These are phyloP conservation scores for Axea sp. DNA, from an alignment of 2,888 invertebrate genomes.

Conservation along the genomic window DNA sequence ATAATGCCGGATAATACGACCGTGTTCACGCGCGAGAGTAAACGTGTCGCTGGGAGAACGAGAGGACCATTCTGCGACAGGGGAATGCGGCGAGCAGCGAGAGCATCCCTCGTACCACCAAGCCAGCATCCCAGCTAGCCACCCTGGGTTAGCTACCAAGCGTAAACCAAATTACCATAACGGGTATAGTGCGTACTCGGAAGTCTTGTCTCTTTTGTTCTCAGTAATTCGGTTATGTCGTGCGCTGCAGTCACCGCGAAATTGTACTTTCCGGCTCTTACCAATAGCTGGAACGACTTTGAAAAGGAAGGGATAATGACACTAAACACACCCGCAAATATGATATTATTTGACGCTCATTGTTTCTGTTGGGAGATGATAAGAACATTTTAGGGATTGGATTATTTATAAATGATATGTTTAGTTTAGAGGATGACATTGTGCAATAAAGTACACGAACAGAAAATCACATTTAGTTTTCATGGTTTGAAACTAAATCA, in stretches of 20 bases:
- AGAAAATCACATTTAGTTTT: no score
- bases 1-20: conserved; percentile 61
- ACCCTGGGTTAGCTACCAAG: conserved; percentile 49
- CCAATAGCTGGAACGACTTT: conserved; percentile 31
- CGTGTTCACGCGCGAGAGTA: conserved; percentile 57
- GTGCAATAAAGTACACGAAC: no score
- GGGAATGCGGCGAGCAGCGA: background rate
- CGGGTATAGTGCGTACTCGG: conserved; percentile 59
- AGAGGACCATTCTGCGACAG: conserved; percentile 4
- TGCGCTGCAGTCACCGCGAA: conserved; percentile 64
- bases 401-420: no score
- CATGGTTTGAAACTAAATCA: no score
- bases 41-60: conserved; percentile 46
- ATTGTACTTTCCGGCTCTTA: conserved; percentile 64
- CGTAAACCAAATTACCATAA: conserved; percentile 71
- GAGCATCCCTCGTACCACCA: conserved; percentile 14
- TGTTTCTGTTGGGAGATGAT: no score
- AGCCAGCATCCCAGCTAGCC: conserved; percentile 26
- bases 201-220: conserved; percentile 61
- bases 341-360: no score
- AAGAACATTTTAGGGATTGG: no score
- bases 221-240: conserved; percentile 66
- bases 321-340: conserved; percentile 7
- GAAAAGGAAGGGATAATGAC: conserved; percentile 19
- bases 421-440: no score